Evolutionary conservation across 2,113 vertebrate genomes (phyloP).

Genomic region (Brachionichthys hirsutus): DNA sequence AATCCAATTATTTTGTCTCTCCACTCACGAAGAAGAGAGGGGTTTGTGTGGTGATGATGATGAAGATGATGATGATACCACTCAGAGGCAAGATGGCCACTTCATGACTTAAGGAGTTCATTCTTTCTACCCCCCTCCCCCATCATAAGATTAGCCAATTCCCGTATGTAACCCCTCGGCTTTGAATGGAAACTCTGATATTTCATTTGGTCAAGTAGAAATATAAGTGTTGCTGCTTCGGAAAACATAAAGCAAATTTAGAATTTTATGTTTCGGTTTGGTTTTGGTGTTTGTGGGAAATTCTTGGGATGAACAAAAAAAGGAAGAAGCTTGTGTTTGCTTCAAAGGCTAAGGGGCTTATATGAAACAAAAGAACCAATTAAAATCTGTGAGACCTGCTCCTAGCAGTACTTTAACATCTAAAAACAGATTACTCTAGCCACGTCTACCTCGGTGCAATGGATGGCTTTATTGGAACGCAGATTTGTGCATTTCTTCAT

Average conservation of each 20-base stretch:
- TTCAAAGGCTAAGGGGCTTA: constrained; percentile 70
- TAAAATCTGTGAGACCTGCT: constrained; percentile 63
- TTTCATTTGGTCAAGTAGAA: constrained; percentile 51
- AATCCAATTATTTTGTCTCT: constrained; percentile 85
- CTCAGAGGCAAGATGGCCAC: constrained; percentile 77
- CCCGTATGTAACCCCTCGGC: constrained; percentile 35
- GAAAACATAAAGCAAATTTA: constrained; percentile 2
- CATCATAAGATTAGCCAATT: constrained; percentile 55
- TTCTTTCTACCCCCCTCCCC: constrained; percentile 50
- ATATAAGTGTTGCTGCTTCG: constrained; percentile 34
- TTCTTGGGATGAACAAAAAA: constrained; percentile 31
- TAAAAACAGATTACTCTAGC: constrained; percentile 50
- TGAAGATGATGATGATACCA: constrained; percentile 71
- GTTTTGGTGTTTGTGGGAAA: constrained; percentile 51
- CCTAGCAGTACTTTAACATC: constrained; percentile 65
- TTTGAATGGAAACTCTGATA: constrained; percentile 55
- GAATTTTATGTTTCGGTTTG: background rate
- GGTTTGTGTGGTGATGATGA: constrained; percentile 66
- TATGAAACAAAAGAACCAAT: constrained; percentile 74
- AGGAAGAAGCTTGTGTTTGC: constrained; percentile 45
- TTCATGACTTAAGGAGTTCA: constrained; percentile 75
- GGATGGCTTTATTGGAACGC: constrained; percentile 57
- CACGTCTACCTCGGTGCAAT: constrained; percentile 50
- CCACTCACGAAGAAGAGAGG: constrained; percentile 58
- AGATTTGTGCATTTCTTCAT: constrained; percentile 35